Evolutionary conservation across 2,797 vertebrate species (phyloP), one percentile per base, ranked within the genome.

Genomic region (Acanthurus tractus): DNA sequence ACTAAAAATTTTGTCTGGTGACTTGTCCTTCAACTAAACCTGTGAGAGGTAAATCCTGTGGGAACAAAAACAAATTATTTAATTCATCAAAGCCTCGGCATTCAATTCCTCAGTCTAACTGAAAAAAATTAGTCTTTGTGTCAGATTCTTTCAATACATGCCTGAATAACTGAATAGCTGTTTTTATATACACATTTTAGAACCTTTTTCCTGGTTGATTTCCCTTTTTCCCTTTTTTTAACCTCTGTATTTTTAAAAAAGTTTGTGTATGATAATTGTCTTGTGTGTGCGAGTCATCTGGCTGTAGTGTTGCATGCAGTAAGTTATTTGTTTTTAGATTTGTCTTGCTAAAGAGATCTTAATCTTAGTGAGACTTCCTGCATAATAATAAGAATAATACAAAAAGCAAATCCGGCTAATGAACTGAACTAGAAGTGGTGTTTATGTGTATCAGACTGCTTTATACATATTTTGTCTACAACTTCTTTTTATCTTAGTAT

Each of bases 1-100:
- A 70, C 78, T 74, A 56, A 63, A 45, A 64, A 70, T 65, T 58
- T 56, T n/a, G 67, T 63, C 66, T 34, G 20, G 57, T 42, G 40
- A 70, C 54, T 59, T 76, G 69, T 76, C 17, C 67, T 40, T 73
- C 9, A 61, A 52, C 25, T 50, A 14, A 42, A 42, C 53, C 52
- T 42, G 40, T 13, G 13, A 42, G 3, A 42, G 12, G 40, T 42
- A 42, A 42, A 49, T 18, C 52, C 62, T 29, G 38, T 22, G 34
- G 42, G 44, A 36, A 22, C 20, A 45, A 63, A 74, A 34, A 40
- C 22, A 68, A 56, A 68, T 68, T 9, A 20, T 20, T 54, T 44
- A 4, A 74, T 68, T 58, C 7, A 69, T 66, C 36, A 55, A 25
- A 15, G 53, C 23, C 52, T 20, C n/a, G 6, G 17, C 52, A 42